A percentile compares a stretch with the other conserved stretches of the same genome.
Conservation (phyloP, 2,888 invertebrate genomes). For the Leucophenga maculata region DNA sequence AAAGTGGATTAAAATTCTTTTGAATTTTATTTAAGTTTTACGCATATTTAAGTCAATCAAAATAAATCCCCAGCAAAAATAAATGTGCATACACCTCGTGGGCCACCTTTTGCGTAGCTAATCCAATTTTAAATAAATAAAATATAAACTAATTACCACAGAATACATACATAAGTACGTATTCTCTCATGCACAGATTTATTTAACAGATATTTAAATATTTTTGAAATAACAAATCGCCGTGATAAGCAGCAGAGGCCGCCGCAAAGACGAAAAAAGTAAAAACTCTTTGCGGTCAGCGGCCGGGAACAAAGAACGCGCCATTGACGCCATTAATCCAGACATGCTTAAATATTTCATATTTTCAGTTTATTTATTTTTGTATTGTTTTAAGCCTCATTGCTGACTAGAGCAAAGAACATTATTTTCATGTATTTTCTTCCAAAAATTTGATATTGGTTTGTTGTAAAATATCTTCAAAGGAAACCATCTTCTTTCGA, state of each 20-base stretch:
- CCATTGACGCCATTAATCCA: neutral
- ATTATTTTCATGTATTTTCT: neutral
- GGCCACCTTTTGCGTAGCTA: conserved; percentile 46
- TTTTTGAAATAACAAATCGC: conserved; percentile 33
- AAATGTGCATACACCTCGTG: conserved; percentile 14
- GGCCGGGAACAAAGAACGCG: neutral
- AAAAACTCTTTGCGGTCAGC: neutral
- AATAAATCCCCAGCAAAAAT: conserved; percentile 5
- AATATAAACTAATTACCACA: conserved; percentile 32
- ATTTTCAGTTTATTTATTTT: no score
- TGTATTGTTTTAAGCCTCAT: no score
- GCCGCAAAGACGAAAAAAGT: no score
- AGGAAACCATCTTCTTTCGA: neutral
- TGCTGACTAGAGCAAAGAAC: no score
- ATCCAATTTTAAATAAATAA: conserved; percentile 55
- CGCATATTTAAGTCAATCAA: conserved; percentile 1
- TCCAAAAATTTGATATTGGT: neutral
- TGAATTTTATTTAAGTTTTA: neutral
- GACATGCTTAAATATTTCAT: no score
- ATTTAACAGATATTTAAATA: conserved; percentile 25
- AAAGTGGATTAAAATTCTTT: neutral
- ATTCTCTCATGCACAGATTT: conserved; percentile 1
- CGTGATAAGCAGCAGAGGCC: conserved; percentile 5
- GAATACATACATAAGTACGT: neutral
- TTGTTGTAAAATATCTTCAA: conserved; percentile 6